A percentile compares a stretch with the other conserved stretches of the same genome.
These are phyloP conservation scores for Fundulus diaphanus DNA, from an alignment of 2,797 vertebrate species.

Conservation along the genomic window DNA sequence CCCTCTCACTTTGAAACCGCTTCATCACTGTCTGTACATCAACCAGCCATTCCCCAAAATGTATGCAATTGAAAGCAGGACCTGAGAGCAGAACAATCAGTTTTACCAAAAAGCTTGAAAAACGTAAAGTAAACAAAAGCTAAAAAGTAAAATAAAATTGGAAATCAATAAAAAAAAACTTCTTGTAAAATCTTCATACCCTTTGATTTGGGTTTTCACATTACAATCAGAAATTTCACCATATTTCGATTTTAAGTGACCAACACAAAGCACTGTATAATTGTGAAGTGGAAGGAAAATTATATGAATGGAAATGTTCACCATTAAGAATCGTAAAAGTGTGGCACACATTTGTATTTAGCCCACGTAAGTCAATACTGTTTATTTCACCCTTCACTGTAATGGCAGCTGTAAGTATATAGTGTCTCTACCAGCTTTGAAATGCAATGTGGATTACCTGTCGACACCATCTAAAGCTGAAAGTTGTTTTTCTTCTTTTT, in stretches of 20 bases:
- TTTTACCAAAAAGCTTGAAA: not conserved
- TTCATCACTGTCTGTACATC: constrained; percentile 59
- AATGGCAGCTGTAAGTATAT: not conserved
- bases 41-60: constrained; percentile 3
- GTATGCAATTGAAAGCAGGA: not conserved
- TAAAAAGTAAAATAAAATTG: not conserved
- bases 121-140: not conserved
- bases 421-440: not conserved
- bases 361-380: not conserved
- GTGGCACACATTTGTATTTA: not conserved
- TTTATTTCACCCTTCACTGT: not conserved
- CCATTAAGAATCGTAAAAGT: not conserved
- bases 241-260: not conserved
- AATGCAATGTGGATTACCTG: not conserved
- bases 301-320: too few relatives aligned
- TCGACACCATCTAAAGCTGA: not conserved
- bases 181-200: not conserved
- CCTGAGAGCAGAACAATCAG: not conserved
- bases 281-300: not conserved
- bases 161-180: not conserved
- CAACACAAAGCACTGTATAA: too few relatives aligned
- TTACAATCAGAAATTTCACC: not conserved
- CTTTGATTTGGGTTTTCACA: not conserved
- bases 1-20: constrained; percentile 54
- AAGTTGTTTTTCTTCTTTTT: too few relatives aligned